phyloP scores from a whole-genome alignment of 2,888 invertebrate species.

The Microplitis deprimator region DNA sequence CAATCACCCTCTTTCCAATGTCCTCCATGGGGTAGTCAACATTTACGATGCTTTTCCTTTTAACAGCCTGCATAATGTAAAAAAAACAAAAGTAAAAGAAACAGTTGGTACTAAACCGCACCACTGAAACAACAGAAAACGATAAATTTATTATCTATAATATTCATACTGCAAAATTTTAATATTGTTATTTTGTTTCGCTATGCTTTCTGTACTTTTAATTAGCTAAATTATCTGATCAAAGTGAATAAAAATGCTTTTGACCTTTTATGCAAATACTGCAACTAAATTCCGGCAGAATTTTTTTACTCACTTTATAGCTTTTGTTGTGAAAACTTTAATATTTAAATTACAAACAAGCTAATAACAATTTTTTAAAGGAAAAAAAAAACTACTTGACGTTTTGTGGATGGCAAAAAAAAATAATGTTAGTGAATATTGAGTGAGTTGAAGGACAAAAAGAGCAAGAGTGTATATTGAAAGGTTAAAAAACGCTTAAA shows the following conservation, averaged over 20 bases:
- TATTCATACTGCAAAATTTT: background rate
- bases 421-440: too few species aligned
- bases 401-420: too few species aligned
- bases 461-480: too few species aligned
- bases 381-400: too few species aligned
- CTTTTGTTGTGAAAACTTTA: too few species aligned
- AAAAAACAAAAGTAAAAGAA: slow-evolving; percentile 22
- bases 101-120: background rate
- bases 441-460: too few species aligned
- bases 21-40: slow-evolving; percentile 56
- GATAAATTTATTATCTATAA: background rate
- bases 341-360: too few species aligned
- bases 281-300: background rate
- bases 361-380: too few species aligned
- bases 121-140: background rate
- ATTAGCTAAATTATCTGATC: background rate
- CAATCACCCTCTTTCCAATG: slow-evolving; percentile 53
- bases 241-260: slow-evolving; percentile 40
- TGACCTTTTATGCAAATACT: slow-evolving; percentile 1
- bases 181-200: slow-evolving; percentile 10
- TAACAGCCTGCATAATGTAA: slow-evolving; percentile 49
- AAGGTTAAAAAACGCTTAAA: too few species aligned
- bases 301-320: background rate
- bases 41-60: slow-evolving; percentile 60
- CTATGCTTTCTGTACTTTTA: background rate